These are phyloP conservation scores for Germaria angustata DNA, from an alignment of 2,888 invertebrate species.

Conservation along the genomic window DNA sequence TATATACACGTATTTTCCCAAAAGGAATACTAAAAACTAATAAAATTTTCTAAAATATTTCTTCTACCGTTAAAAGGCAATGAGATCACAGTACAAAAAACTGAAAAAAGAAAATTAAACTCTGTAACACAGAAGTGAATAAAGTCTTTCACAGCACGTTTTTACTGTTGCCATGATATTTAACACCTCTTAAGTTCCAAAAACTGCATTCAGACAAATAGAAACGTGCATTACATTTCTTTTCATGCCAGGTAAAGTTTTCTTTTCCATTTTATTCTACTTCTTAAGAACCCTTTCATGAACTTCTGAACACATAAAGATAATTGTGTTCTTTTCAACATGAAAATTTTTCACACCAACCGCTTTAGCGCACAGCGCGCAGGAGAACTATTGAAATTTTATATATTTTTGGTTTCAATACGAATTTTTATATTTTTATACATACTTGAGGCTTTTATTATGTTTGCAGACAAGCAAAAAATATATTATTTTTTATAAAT, in stretches of 20 bases:
- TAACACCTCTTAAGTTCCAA: slow-evolving; percentile 40
- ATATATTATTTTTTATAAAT: neutral
- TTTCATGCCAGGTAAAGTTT: slow-evolving; percentile 8
- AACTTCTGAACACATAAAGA: slow-evolving; percentile 7
- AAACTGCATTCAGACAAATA: slow-evolving; percentile 8
- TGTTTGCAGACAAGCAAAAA: neutral
- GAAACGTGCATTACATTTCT: slow-evolving; percentile 3
- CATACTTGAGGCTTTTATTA: slow-evolving; percentile 37
- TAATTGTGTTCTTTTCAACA: slow-evolving; percentile 39
- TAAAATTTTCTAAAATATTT: too few species aligned
- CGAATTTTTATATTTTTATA: slow-evolving; percentile 1
- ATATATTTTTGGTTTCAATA: slow-evolving; percentile 25
- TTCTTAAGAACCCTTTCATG: neutral
- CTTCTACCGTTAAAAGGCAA: too few species aligned
- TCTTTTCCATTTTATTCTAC: neutral
- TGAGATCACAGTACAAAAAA: too few species aligned
- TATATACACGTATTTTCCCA: too few species aligned
- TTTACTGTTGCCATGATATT: slow-evolving; percentile 35
- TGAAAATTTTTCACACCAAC: neutral
- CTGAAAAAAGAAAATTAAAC: neutral
- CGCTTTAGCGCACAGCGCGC: neutral
- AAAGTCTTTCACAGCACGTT: slow-evolving; percentile 32
- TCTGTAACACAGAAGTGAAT: neutral
- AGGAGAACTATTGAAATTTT: slow-evolving; percentile 15
- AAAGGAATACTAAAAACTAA: too few species aligned